Evolutionary conservation across 2,888 invertebrate species (phyloP).

Genomic region (Nymphalis urticae): DNA sequence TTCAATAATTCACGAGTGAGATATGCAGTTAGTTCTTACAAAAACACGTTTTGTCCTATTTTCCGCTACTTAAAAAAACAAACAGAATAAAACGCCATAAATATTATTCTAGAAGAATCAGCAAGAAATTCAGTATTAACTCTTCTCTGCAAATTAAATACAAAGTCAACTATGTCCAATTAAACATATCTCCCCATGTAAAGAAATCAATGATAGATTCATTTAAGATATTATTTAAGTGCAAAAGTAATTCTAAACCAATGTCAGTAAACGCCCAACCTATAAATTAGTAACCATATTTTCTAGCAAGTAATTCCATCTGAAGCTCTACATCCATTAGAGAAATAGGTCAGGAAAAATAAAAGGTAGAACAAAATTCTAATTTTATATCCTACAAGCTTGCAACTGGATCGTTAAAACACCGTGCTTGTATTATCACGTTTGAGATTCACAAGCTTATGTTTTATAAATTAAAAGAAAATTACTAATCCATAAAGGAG

Average conservation of each 20-base stretch:
- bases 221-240: not conserved
- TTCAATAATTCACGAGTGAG: too few relatives aligned
- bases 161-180: too few relatives aligned
- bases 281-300: constrained; percentile 20
- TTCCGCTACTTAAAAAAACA: too few relatives aligned
- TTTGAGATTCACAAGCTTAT: not conserved
- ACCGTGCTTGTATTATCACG: constrained; percentile 2
- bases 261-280: not conserved
- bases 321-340: constrained; percentile 27
- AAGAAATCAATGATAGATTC: not conserved
- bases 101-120: too few relatives aligned
- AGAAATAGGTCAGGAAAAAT: constrained; percentile 31
- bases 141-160: too few relatives aligned
- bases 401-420: constrained; percentile 18
- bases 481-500: not conserved
- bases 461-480: not conserved
- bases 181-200: too few relatives aligned
- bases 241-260: not conserved
- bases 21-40: too few relatives aligned
- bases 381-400: constrained; percentile 26
- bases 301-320: constrained; percentile 25
- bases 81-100: too few relatives aligned
- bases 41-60: too few relatives aligned
- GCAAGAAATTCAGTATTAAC: too few relatives aligned
- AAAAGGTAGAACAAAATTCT: constrained; percentile 24